Evolutionary conservation across 2,888 invertebrate species (phyloP).

Genomic region (Mycogona germanica): DNA sequence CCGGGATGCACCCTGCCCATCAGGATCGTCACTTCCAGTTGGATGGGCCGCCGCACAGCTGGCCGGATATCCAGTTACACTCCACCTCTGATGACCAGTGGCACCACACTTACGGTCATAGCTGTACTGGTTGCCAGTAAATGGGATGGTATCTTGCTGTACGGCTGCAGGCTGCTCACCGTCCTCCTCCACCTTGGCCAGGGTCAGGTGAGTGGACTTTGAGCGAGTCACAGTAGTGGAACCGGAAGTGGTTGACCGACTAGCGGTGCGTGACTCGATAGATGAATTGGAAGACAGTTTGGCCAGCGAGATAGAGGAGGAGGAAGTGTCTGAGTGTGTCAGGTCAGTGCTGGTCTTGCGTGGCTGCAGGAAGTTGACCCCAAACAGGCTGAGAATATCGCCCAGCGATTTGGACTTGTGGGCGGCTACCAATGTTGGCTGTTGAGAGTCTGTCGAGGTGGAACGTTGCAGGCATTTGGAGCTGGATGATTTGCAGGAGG

Average conservation of each 20-base stretch:
- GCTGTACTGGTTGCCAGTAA: not conserved
- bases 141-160: not conserved
- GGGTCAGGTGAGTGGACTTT: constrained; percentile 16
- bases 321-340: constrained; percentile 3
- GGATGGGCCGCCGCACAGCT: not conserved
- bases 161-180: not conserved
- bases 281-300: constrained; percentile 13
- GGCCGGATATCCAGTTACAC: constrained; percentile 3
- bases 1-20: not conserved
- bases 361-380: constrained; percentile 50
- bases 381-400: constrained; percentile 48
- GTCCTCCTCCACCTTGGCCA: constrained; percentile 19
- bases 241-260: not conserved
- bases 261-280: constrained; percentile 1
- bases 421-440: not conserved
- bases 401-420: constrained; percentile 67
- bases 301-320: not conserved
- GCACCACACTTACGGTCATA: not conserved
- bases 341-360: constrained; percentile 21
- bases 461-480: constrained; percentile 3
- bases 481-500: not conserved
- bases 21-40: not conserved
- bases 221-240: constrained; percentile 2
- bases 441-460: constrained; percentile 3
- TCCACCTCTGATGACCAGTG: constrained; percentile 7